Conservation (phyloP, 2,888 invertebrate genomes). For the Polia nebulosa region DNA sequence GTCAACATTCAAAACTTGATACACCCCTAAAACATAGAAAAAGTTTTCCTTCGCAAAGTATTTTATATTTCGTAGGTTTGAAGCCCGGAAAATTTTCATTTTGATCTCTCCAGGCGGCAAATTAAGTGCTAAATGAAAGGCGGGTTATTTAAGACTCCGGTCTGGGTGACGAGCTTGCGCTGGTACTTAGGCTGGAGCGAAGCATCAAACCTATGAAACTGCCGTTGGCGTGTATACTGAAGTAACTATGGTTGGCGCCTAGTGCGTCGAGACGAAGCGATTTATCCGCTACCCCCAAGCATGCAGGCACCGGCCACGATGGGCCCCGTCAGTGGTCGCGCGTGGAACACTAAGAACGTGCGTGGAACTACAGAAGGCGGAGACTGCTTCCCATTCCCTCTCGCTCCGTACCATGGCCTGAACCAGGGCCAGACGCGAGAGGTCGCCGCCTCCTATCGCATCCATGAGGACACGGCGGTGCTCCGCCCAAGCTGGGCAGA, state of each 20-base stretch:
- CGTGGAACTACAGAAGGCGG: too few relatives aligned
- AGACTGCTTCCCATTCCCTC: too few relatives aligned
- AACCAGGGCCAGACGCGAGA: too few relatives aligned
- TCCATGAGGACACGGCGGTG: too few relatives aligned
- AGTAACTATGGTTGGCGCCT: not conserved
- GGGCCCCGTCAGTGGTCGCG: too few relatives aligned
- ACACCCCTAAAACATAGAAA: not conserved
- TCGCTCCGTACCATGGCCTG: too few relatives aligned
- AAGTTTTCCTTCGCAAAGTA: slow-evolving; percentile 22
- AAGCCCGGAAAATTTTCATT: slow-evolving; percentile 44
- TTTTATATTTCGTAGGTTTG: slow-evolving; percentile 10
- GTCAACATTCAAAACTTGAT: not conserved
- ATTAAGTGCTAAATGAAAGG: slow-evolving; percentile 37
- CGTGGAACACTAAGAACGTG: too few relatives aligned
- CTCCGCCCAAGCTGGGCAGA: too few relatives aligned
- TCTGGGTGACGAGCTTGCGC: not conserved
- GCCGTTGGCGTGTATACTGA: not conserved
- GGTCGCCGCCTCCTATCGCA: too few relatives aligned
- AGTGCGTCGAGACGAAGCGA: too few relatives aligned
- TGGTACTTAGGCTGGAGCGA: not conserved
- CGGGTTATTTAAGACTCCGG: not conserved
- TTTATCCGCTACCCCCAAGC: too few relatives aligned
- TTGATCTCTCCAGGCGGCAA: slow-evolving; percentile 39
- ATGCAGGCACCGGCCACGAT: too few relatives aligned
- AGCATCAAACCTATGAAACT: not conserved